Base-by-base conservation (phyloP, 1,140 invertebrate genomes). In the Lucilia sericata region DNA sequence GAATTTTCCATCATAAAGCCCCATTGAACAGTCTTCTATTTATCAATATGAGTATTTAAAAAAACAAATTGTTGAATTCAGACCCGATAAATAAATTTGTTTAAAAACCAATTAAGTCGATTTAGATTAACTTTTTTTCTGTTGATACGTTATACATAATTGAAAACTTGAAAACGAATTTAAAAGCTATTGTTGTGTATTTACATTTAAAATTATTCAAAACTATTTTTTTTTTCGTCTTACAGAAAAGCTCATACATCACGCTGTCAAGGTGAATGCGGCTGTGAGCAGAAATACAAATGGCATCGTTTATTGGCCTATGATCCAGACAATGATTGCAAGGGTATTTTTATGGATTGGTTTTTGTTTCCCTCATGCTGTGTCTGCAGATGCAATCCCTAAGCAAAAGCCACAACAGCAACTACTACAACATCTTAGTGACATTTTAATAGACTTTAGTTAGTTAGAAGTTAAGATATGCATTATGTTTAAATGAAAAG, bases 291-390 rank as follows among this genome's bases (percentile, higher is more conserved):
- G 90, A 97, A 97, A 88, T 97, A 97, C 92, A 97, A 97, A 91
- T 97, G 96, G 96, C 96, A 98, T 91, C 94, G 97, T 42, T 92
- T 98, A 0, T 92, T 98, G 12, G 96, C 97, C 19, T 98, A 98
- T 90, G 97, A 98, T 92, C 97, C 97, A 0, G 96, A 97, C 86
- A 97, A 98, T 89, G 96, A 97, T 89, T 98, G 97, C 91, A 96
- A 96, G 88, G 97, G 97, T 82, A 98, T 98, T 85, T 98, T 98
- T 91, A 97, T 98, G 93, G 97, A 98, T 91, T 98, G 97, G 97
- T 98, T 98, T 91, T 94, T 97, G 80, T 98, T 98, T 91, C 97
- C 97, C 13, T 97, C 96, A 0, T 98, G 97, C 91, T 98, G 97
- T 91, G 96, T 97, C 19, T 98, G 97, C 90, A 93, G 96, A 88